Base-by-base conservation (phyloP, 2,888 invertebrate species). In the Colletes collaris region DNA sequence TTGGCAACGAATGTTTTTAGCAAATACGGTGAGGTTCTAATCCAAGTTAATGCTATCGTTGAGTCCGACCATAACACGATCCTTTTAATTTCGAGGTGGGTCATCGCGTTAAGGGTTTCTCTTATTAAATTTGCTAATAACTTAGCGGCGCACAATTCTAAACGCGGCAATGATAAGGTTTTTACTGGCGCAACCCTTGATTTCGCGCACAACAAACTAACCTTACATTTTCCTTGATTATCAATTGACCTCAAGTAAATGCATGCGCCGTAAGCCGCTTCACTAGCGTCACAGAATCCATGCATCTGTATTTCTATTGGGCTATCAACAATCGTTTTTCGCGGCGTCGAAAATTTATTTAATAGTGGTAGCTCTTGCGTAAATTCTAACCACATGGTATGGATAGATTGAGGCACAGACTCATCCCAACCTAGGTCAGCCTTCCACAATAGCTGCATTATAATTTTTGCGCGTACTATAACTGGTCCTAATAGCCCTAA, bases 401-500 rank as follows among this genome's bases (percentile, higher is more conserved):
- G 7, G 3, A 8, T 4, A 8, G 4, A 46, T 16, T 55, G 55
- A 3, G 66, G 66, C 1, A 56, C 35, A 0, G 46, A 6, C 3
- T 56, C 50, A 11, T 58, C 67, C 67, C 58, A 58, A 2, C 6
- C 7, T 16, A 58, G 0, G 3, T 58, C n/a, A 4, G 16, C 16
- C 13, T 67, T 67, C 67, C 58, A 67, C 37, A 67, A 19, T 13
- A 7, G 0, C 6, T 64, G 64, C 53, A 64, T 16, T 1, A 64
- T 64, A 4, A 64, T 11, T 11, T 64, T 64, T 6, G 64, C 64
- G 4, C 3, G 3, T 0, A 58, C 7, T 0, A 58, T 58, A 13
- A 58, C n/a, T 6, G 58, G 40, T 0, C 40, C 16, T n/a, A 58
- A 3, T 3, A 58, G 8, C 3, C 40, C 58, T 1, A 58, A 7